phyloP scores from a whole-genome alignment of 2,797 vertebrate genomes.

The Champsocephalus esox region DNA sequence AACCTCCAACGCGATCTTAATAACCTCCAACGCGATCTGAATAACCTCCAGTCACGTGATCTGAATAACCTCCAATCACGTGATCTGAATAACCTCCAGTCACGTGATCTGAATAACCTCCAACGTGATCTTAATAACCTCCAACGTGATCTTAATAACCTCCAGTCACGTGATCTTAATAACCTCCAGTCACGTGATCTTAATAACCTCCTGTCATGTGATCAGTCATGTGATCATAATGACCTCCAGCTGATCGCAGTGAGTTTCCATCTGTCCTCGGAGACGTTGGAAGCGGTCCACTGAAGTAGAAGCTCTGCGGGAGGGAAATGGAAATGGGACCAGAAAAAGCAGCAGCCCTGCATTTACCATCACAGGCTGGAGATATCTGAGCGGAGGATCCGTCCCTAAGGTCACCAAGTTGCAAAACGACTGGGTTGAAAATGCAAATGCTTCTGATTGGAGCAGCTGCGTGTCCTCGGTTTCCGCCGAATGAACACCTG shows the following conservation, averaged over 20 bases:
- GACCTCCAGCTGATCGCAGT: neutral
- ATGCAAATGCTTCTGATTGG: conserved; percentile 43
- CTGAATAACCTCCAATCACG: too few relatives aligned
- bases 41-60: too few relatives aligned
- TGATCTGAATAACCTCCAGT: too few relatives aligned
- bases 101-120: too few relatives aligned
- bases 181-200: too few relatives aligned
- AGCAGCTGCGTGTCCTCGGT: conserved; percentile 68
- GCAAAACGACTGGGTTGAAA: conserved; percentile 56
- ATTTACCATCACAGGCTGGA: conserved; percentile 25
- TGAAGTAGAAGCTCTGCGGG: conserved; percentile 12
- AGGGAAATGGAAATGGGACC: conserved; percentile 8
- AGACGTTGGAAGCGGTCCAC: conserved; percentile 21
- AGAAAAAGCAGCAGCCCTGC: neutral
- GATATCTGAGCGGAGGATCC: conserved; percentile 31
- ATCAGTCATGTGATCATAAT: neutral
- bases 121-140: too few relatives aligned
- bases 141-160: too few relatives aligned
- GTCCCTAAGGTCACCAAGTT: conserved; percentile 30
- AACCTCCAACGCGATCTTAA: too few relatives aligned
- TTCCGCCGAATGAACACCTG: conserved; percentile 69
- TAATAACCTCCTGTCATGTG: too few relatives aligned
- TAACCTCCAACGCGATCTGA: too few relatives aligned
- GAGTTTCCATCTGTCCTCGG: conserved; percentile 16
- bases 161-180: too few relatives aligned